Evolutionary conservation across 2,113 vertebrate species (phyloP).

Genomic region (Paramormyrops kingsleyae): DNA sequence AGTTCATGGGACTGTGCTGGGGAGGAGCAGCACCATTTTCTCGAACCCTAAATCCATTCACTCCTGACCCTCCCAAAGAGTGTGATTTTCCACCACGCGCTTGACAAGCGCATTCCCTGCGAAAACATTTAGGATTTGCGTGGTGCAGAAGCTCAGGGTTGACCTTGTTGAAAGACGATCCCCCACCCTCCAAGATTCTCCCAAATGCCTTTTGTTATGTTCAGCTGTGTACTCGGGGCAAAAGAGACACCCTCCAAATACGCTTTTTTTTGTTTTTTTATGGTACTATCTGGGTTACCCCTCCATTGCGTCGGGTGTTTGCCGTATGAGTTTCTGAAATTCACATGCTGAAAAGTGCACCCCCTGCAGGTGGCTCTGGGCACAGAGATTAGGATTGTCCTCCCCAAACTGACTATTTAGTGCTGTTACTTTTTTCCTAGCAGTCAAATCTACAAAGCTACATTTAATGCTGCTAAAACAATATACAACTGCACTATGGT

Average conservation of each 20-base stretch:
- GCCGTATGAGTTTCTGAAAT: background rate
- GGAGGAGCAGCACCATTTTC: background rate
- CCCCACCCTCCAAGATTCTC: background rate
- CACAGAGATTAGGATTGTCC: background rate
- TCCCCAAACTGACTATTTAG: background rate
- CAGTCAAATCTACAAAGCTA: background rate
- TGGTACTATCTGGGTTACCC: background rate
- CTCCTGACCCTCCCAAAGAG: background rate
- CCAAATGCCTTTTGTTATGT: background rate
- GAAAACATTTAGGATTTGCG: background rate
- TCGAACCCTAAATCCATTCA: background rate
- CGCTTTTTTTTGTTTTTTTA: background rate
- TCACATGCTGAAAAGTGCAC: background rate
- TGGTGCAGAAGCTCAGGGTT: background rate
- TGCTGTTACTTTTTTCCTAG: background rate
- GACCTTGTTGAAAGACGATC: background rate
- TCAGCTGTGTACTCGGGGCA: background rate
- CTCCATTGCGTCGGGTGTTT: background rate
- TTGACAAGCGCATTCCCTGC: background rate
- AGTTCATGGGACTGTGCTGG: background rate
- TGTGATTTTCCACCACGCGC: background rate
- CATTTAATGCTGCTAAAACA: background rate
- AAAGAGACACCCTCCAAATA: background rate
- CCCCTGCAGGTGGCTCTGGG: background rate
- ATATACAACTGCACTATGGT: background rate